Percentiles rank a stretch among this genome's conserved stretches.
phyloP scores from a whole-genome alignment of 2,888 invertebrate species.

The Apomyelois bistriatella region DNA sequence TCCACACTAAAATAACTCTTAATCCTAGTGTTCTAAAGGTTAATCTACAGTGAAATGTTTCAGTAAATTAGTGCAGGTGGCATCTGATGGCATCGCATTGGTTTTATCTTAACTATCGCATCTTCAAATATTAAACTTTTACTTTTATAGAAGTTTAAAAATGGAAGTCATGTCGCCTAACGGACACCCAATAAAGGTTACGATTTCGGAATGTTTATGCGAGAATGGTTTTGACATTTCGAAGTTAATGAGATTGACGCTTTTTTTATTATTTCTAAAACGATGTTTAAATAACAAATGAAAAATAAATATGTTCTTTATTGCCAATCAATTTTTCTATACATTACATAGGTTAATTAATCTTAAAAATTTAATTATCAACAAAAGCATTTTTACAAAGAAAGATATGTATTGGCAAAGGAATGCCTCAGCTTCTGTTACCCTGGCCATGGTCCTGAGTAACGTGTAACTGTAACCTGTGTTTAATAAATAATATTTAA shows the following conservation, averaged over 20 bases:
- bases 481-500: no score
- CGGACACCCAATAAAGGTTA: conserved; percentile 42
- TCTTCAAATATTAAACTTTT: conserved; percentile 74
- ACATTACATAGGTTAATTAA: no score
- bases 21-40: conserved; percentile 18
- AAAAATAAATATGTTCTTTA: no score
- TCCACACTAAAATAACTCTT: conserved; percentile 28
- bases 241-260: conserved; percentile 11
- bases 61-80: conserved; percentile 64
- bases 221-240: conserved; percentile 11
- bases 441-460: no score
- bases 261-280: background rate
- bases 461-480: no score
- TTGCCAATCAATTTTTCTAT: no score
- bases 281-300: no score
- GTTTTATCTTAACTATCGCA: conserved; percentile 69
- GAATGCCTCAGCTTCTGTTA: no score
- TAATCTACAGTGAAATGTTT: conserved; percentile 21
- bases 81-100: conserved; percentile 51
- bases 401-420: no score
- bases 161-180: conserved; percentile 64
- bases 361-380: no score
- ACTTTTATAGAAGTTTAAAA: conserved; percentile 69
- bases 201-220: conserved; percentile 24
- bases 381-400: no score